Percentiles rank a stretch among this genome's conserved stretches.
These are phyloP conservation scores for Elephantulus edwardii DNA, from an alignment of 2,113 vertebrate genomes.

Conservation along the genomic window DNA sequence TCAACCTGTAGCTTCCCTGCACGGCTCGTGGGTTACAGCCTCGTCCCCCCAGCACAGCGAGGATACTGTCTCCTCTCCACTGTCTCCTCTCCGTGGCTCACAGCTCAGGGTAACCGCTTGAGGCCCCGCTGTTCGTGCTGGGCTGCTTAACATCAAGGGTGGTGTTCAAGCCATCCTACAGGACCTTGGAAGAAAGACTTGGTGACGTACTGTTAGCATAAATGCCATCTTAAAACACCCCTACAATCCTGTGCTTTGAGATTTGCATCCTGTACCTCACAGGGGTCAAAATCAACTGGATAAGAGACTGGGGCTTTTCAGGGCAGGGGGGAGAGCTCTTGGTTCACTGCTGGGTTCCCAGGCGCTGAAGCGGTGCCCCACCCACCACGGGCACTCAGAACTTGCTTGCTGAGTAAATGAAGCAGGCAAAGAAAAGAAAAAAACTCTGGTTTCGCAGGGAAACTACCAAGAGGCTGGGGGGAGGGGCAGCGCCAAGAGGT, in stretches of 20 bases:
- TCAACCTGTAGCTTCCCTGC: not conserved
- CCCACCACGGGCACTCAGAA: not conserved
- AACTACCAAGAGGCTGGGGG: not conserved
- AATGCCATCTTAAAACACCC: too few species aligned
- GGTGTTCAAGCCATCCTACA: not conserved
- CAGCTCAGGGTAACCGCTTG: not conserved
- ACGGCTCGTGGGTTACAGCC: not conserved
- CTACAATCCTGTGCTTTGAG: too few species aligned
- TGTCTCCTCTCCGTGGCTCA: not conserved
- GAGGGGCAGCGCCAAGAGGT: not conserved
- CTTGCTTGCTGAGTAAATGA: constrained; percentile 29
- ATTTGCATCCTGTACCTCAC: too few species aligned
- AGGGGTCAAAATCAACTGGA: too few species aligned
- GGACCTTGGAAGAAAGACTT: not conserved
- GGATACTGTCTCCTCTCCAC: too few species aligned
- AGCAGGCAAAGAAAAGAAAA: not conserved
- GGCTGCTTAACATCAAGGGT: not conserved
- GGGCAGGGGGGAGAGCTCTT: too few species aligned
- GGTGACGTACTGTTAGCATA: not conserved
- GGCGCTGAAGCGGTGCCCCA: not conserved
- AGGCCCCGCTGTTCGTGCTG: too few species aligned
- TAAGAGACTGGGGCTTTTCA: not conserved
- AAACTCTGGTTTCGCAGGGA: not conserved
- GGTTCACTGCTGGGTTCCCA: not conserved
- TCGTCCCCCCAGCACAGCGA: not conserved